Evolutionary conservation across 2,888 invertebrate genomes (phyloP).

Genomic region (Bugulina stolonifera): DNA sequence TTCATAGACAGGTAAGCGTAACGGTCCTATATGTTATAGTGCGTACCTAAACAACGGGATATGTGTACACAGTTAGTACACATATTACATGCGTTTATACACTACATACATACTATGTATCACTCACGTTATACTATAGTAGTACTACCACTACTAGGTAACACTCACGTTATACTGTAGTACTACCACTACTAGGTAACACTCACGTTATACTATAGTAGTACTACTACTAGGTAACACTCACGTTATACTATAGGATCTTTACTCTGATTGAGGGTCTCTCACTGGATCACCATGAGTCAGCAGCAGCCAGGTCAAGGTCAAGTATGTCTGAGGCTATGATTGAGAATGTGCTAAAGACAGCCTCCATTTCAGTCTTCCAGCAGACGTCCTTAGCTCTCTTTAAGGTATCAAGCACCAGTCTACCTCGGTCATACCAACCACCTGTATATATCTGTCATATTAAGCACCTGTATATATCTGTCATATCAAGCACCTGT

Average conservation of each 20-base stretch:
- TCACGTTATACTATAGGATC: slow-evolving; percentile 47
- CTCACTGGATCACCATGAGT: slow-evolving; percentile 35
- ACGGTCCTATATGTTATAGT: too few relatives aligned
- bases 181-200: background rate
- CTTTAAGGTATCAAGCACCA: slow-evolving; percentile 57
- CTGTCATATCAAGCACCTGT: too few relatives aligned
- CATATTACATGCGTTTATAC: too few relatives aligned
- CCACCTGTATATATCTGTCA: too few relatives aligned
- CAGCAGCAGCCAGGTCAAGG: slow-evolving; percentile 23
- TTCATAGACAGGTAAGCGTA: slow-evolving; percentile 65
- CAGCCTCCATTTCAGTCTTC: slow-evolving; percentile 65
- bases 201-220: too few relatives aligned
- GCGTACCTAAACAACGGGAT: too few relatives aligned
- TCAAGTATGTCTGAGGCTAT: slow-evolving; percentile 64
- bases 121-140: too few relatives aligned
- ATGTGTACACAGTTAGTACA: too few relatives aligned
- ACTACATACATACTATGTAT: too few relatives aligned
- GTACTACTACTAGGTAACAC: background rate
- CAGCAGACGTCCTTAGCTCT: slow-evolving; percentile 67
- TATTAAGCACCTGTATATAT: too few relatives aligned
- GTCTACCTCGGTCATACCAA: too few relatives aligned
- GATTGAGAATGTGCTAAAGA: slow-evolving; percentile 66
- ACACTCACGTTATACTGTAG: too few relatives aligned
- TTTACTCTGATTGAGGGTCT: slow-evolving; percentile 53
- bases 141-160: background rate